phyloP scores from a whole-genome alignment of 2,888 invertebrate genomes.

The Leptopilina syphax region DNA sequence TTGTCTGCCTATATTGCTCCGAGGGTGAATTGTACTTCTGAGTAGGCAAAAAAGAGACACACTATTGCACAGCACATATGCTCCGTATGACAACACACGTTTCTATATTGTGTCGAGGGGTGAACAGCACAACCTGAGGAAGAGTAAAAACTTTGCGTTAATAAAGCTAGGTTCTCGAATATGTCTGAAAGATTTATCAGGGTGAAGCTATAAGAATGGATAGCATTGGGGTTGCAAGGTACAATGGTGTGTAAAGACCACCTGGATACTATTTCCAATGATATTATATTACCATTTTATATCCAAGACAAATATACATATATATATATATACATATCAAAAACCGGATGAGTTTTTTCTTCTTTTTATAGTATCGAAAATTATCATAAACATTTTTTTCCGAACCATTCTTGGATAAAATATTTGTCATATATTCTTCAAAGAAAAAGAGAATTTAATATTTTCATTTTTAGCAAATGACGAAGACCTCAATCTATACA shows the following conservation, averaged over 20 bases:
- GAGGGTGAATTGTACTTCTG: slow-evolving; percentile 13
- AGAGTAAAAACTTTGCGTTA: slow-evolving; percentile 25
- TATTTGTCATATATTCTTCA: too few species aligned
- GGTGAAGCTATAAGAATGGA: slow-evolving; percentile 15
- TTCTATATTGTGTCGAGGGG: not conserved
- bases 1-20: not conserved
- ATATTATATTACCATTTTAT: not conserved
- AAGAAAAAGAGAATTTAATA: too few species aligned
- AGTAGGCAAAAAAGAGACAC: not conserved
- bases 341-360: not conserved
- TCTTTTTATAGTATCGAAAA: too few species aligned
- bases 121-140: slow-evolving; percentile 16
- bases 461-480: too few species aligned
- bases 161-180: slow-evolving; percentile 6
- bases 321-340: too few species aligned
- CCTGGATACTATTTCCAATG: slow-evolving; percentile 13
- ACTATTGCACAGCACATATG: too few species aligned
- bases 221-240: slow-evolving; percentile 28
- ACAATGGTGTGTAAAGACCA: slow-evolving; percentile 13
- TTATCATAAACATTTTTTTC: too few species aligned
- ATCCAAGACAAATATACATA: not conserved
- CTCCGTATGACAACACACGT: too few species aligned
- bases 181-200: slow-evolving; percentile 31
- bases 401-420: too few species aligned
- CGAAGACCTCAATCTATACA: too few species aligned